Evolutionary conservation across 64 coral and sea anemone genomes (phyloP), one percentile per base, ranked within the genome.

Genomic region (Acropora tenuis): DNA sequence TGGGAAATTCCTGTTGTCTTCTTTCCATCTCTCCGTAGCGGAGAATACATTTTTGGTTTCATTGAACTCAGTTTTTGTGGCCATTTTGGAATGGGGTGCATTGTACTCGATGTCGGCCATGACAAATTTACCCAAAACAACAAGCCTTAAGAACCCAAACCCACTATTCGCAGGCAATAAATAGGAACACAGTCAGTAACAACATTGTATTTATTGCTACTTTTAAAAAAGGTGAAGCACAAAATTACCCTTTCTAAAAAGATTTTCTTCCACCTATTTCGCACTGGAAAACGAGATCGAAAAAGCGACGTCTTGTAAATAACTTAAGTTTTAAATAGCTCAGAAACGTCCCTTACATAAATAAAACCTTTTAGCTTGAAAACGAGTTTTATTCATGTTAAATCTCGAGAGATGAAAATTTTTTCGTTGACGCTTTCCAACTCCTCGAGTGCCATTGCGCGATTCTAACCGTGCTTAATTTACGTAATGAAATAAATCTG

Each of bases 261-360:
- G 43, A 43, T 63, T 82, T 63, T 65, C 49, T 48, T 15, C n/a
- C 17, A 78, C 30, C 45, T 71, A 13, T 47, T 85, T 71, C 5
- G 16, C 17, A 8, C 18, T 10, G 3, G n/a, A 53, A 65, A 40
- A 83, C n/a, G 44, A 18, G 7, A 4, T 50, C 44, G 18, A 71
- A 69, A 69, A 44, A 48, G 0, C 6, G 18, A 10, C 45, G 41
- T 15, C 63, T 49, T 59, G 16, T 18, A 63, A 84, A 85, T 50
- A 85, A 85, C 68, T 85, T 85, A 85, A 17, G 50, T 71, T 49
- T 85, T 85, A 85, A 85, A 85, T 85, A 85, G 65, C 13, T 47
- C 69, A 43, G 48, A 8, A 2, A 16, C 2, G 15, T 65, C 57
- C 40, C 75, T 49, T 47, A 47, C 44, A 49, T 78, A 47, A 78